phyloP scores from a whole-genome alignment of 2,797 vertebrate genomes.

The Pseudocheirus occidentalis region DNA sequence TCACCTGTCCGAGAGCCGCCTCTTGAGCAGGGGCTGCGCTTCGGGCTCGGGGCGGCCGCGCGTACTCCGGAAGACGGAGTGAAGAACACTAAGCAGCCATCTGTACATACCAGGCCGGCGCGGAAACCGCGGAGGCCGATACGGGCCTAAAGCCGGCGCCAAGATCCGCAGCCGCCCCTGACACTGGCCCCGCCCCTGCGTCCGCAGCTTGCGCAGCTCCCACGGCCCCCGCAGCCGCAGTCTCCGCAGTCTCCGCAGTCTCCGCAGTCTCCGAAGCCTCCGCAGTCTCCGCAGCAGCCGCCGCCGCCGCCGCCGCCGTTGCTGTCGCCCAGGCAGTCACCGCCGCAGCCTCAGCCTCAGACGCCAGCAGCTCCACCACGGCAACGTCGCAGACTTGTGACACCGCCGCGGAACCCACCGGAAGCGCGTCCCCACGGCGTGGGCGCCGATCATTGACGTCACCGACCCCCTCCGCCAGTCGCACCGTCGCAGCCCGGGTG shows the following conservation, averaged over 20 bases:
- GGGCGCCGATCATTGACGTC: conserved; percentile 38
- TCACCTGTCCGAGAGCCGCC: conserved; percentile 79
- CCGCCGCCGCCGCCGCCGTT: conserved; percentile 46
- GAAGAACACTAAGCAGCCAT: conserved; percentile 80
- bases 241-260: conserved; percentile 42
- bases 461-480: conserved; percentile 44
- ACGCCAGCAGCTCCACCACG: conserved; percentile 49
- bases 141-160: conserved; percentile 70
- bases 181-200: conserved; percentile 54
- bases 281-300: conserved; percentile 69
- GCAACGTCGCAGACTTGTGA: conserved; percentile 68
- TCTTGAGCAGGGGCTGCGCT: conserved; percentile 69
- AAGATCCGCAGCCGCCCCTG: conserved; percentile 69
- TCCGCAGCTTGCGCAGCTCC: conserved; percentile 51
- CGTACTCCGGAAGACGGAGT: conserved; percentile 71
- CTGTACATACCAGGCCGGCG: conserved; percentile 81
- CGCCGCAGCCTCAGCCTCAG: conserved; percentile 66
- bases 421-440: conserved; percentile 52
- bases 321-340: conserved; percentile 47
- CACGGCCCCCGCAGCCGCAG: conserved; percentile 40
- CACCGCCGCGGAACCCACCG: conserved; percentile 32
- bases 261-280: conserved; percentile 69
- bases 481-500: background rate
- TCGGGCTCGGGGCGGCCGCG: conserved; percentile 71
- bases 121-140: conserved; percentile 73